Evolutionary conservation across 2,113 vertebrate genomes (phyloP).

Genomic region (Leptobrachium ailaonicum): DNA sequence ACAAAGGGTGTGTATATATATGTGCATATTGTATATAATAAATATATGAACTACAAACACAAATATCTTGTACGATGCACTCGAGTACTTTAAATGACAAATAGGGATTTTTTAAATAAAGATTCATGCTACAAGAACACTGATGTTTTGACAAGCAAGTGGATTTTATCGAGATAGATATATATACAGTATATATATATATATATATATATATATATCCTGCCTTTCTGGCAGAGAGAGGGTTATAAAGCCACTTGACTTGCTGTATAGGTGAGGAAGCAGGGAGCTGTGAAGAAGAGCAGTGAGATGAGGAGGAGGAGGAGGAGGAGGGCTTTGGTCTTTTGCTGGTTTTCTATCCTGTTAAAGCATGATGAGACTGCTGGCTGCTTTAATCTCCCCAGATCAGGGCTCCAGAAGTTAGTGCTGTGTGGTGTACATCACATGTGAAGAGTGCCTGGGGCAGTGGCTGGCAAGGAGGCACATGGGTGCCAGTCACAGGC

Average conservation of each 20-base stretch:
- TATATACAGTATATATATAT: too few species aligned
- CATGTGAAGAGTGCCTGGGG: constrained; percentile 32
- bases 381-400: constrained; percentile 30
- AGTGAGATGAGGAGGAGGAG: neutral
- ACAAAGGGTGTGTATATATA: too few species aligned
- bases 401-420: constrained; percentile 34
- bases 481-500: constrained; percentile 24
- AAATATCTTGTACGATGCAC: too few species aligned
- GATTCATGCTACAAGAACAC: too few species aligned
- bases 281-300: neutral
- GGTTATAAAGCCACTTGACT: constrained; percentile 17
- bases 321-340: neutral
- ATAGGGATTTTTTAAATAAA: too few species aligned
- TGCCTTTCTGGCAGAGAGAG: neutral
- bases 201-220: too few species aligned
- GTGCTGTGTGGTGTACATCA: neutral
- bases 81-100: too few species aligned
- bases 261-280: constrained; percentile 2
- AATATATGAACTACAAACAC: too few species aligned
- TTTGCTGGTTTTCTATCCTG: constrained; percentile 28
- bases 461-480: constrained; percentile 17
- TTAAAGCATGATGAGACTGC: constrained; percentile 34
- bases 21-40: too few species aligned
- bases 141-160: too few species aligned
- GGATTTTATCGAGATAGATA: too few species aligned